phyloP scores from a whole-genome alignment of 2,888 invertebrate species.

The Hanleya hanleyi region DNA sequence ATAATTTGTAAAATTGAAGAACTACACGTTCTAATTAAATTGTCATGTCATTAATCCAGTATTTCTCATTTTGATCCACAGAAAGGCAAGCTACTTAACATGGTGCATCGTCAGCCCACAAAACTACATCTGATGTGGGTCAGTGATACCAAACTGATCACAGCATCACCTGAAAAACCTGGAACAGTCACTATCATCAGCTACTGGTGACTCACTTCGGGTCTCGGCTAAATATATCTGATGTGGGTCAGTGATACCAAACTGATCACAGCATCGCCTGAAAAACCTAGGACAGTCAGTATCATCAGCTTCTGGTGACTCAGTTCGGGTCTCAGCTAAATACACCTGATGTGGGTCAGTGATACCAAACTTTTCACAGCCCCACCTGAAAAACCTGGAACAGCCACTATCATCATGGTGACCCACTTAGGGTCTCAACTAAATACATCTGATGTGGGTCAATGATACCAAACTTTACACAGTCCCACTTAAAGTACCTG shows the following conservation, averaged over 20 bases:
- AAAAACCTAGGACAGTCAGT: constrained; percentile 63
- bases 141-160: constrained; percentile 65
- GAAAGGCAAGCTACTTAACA: constrained; percentile 56
- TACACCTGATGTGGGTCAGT: constrained; percentile 66
- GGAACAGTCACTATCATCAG: constrained; percentile 65
- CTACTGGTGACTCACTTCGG: constrained; percentile 69
- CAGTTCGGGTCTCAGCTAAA: constrained; percentile 61
- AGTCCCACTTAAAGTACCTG: too few relatives aligned
- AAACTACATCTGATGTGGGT: constrained; percentile 66
- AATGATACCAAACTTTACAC: too few relatives aligned
- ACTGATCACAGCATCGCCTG: constrained; percentile 68
- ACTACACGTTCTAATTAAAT: too few relatives aligned
- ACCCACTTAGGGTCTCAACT: too few relatives aligned
- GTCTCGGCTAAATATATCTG: constrained; percentile 62
- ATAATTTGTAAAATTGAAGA: too few relatives aligned
- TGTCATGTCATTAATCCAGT: too few relatives aligned
- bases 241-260: constrained; percentile 68
- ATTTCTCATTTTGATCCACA: constrained; percentile 33
- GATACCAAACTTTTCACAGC: constrained; percentile 68
- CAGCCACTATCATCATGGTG: constrained; percentile 62
- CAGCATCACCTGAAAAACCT: constrained; percentile 67
- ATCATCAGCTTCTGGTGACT: constrained; percentile 66
- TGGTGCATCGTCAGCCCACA: constrained; percentile 64
- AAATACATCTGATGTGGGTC: too few relatives aligned
- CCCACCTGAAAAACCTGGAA: constrained; percentile 66